Conservation (phyloP, 2,113 vertebrate genomes). For the Erythrocebus patas region DNA sequence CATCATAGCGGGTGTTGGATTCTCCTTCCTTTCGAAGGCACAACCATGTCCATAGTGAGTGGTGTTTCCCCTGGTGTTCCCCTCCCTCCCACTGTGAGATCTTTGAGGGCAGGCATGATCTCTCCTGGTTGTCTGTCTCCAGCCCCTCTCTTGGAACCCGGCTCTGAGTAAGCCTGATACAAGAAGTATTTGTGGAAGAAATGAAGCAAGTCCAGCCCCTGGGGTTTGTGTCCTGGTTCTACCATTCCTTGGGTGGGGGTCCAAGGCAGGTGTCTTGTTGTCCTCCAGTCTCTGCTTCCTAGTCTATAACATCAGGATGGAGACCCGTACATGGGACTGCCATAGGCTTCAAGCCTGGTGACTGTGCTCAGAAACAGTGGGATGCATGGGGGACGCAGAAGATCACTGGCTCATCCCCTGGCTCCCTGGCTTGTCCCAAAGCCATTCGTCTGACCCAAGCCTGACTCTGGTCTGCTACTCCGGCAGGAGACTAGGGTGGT, state of each 20-base stretch:
- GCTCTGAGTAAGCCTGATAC: background rate
- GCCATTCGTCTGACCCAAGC: background rate
- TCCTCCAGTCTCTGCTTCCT: fast-evolving
- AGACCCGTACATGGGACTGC: background rate
- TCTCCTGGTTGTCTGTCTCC: background rate
- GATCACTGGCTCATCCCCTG: background rate
- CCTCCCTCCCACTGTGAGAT: background rate
- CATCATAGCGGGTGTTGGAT: fast-evolving
- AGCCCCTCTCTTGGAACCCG: background rate
- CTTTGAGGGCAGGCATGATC: fast-evolving
- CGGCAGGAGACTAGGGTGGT: background rate
- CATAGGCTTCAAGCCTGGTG: background rate
- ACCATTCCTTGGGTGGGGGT: background rate
- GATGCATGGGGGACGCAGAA: fast-evolving
- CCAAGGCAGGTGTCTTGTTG: too few relatives aligned
- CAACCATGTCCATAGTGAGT: fast-evolving
- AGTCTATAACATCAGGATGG: fast-evolving
- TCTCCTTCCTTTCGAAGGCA: background rate
- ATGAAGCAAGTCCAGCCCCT: fast-evolving
- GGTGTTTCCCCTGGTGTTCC: fast-evolving
- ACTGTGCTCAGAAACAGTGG: fast-evolving
- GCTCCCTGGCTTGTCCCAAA: background rate
- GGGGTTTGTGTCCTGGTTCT: background rate
- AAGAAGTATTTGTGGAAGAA: background rate
- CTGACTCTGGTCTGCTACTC: background rate